A percentile compares a stretch with the other conserved stretches of the same genome.
phyloP scores from a whole-genome alignment of 2,113 vertebrate genomes.

The Sialia sialis region DNA sequence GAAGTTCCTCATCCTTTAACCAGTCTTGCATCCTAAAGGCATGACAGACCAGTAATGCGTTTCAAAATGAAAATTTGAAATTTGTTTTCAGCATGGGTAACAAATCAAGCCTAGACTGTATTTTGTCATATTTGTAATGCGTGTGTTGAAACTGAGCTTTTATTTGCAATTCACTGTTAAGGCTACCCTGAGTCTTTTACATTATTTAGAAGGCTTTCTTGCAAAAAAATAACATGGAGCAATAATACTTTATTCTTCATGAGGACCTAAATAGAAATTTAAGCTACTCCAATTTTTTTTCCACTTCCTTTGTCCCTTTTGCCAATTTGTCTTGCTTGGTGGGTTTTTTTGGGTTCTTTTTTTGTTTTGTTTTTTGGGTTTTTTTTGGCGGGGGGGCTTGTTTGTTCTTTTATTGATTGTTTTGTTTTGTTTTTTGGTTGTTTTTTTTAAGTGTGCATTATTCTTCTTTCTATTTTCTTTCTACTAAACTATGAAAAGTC shows the following conservation, averaged over 20 bases:
- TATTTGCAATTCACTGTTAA: not conserved
- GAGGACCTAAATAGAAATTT: not conserved
- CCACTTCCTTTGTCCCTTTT: not conserved
- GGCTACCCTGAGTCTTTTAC: not conserved
- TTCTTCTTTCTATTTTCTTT: not conserved
- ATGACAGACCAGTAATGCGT: not conserved
- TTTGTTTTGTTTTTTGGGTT: no score
- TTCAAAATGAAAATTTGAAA: not conserved
- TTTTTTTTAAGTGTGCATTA: not conserved
- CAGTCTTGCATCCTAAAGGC: not conserved
- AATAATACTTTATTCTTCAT: not conserved
- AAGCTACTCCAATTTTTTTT: not conserved
- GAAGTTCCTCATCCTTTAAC: not conserved
- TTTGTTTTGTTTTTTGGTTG: no score
- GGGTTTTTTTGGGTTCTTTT: no score
- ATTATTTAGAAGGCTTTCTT: not conserved
- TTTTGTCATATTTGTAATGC: not conserved
- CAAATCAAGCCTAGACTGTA: not conserved
- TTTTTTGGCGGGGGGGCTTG: no score
- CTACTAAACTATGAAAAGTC: not conserved
- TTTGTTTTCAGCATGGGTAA: not conserved
- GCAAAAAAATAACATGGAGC: not conserved
- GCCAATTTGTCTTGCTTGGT: not conserved
- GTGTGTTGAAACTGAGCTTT: not conserved
- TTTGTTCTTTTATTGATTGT: no score